phyloP scores from a whole-genome alignment of 1,140 invertebrate species.

The Drosophila saltans region DNA sequence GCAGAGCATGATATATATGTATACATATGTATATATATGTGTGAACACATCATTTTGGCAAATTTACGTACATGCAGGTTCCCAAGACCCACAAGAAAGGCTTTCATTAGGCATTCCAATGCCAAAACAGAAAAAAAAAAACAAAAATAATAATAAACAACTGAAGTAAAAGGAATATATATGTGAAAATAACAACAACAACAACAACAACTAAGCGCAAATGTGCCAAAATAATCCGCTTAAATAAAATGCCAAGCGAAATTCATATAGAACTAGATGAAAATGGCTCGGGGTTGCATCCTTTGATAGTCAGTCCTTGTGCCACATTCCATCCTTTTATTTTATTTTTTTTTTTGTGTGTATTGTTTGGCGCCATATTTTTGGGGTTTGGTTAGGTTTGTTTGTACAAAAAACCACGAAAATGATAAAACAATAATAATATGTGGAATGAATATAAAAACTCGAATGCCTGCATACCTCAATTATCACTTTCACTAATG shows the following conservation, averaged over 20 bases:
- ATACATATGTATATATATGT: slow-evolving; percentile 8
- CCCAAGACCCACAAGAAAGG: slow-evolving; percentile 34
- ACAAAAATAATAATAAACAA: slow-evolving; percentile 15
- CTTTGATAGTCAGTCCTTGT: slow-evolving; percentile 73
- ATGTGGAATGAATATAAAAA: slow-evolving; percentile 18
- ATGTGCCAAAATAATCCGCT: slow-evolving; percentile 80
- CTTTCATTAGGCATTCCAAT: slow-evolving; percentile 72
- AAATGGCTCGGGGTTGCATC: slow-evolving; percentile 55
- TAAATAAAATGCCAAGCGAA: slow-evolving; percentile 74
- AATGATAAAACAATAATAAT: slow-evolving; percentile 63
- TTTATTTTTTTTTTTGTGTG: slow-evolving; percentile 15
- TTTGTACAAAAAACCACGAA: slow-evolving; percentile 67
- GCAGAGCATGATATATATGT: slow-evolving; percentile 17
- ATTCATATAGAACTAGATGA: slow-evolving; percentile 46
- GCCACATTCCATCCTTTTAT: slow-evolving; percentile 53
- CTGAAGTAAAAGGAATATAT: slow-evolving; percentile 24
- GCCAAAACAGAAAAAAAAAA: slow-evolving; percentile 26
- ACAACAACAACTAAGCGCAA: slow-evolving; percentile 57
- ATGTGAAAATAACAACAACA: too few species aligned
- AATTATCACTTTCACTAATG: too few species aligned
- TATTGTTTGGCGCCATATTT: slow-evolving; percentile 40
- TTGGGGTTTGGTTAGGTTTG: slow-evolving; percentile 21
- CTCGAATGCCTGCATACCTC: not conserved
- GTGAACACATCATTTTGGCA: slow-evolving; percentile 69
- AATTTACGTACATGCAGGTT: slow-evolving; percentile 61